These are phyloP conservation scores for Trypoxylus dichotomus DNA, from an alignment of 1,140 invertebrate genomes.

Conservation along the genomic window DNA sequence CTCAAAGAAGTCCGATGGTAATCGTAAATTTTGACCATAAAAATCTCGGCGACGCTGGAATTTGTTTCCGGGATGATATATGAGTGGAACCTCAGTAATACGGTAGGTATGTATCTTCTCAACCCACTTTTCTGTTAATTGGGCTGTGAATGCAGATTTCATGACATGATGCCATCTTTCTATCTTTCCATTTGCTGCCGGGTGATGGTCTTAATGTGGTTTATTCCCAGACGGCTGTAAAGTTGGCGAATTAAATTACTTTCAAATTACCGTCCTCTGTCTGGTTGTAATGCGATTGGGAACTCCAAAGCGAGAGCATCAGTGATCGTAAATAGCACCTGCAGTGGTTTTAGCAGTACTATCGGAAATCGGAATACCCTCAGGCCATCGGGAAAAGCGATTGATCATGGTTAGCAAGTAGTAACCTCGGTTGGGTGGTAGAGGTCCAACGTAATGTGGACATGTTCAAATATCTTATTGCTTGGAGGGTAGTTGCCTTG, in stretches of 20 bases:
- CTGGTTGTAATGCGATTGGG: no score
- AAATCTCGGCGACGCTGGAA: no score
- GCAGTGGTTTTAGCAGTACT: slow-evolving; percentile 33
- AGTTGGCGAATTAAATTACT: no score
- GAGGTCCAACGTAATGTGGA: slow-evolving; percentile 56
- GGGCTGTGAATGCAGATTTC: slow-evolving; percentile 41
- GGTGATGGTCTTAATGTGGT: slow-evolving; percentile 38
- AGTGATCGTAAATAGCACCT: not conserved
- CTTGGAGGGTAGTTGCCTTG: no score
- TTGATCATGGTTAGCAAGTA: slow-evolving; percentile 56
- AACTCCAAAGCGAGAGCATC: no score
- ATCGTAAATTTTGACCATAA: no score
- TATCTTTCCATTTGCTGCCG: slow-evolving; percentile 45
- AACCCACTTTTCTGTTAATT: slow-evolving; percentile 30
- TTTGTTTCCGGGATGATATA: no score
- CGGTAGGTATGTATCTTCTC: slow-evolving; percentile 35
- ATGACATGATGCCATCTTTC: slow-evolving; percentile 46
- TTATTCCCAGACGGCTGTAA: no score
- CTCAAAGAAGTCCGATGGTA: no score
- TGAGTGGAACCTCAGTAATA: no score
- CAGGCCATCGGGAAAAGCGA: slow-evolving; percentile 55
- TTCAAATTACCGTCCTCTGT: no score
- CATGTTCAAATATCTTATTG: no score
- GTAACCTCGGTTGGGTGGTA: slow-evolving; percentile 48
- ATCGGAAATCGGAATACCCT: slow-evolving; percentile 49